Evolutionary conservation across 2,888 invertebrate genomes (phyloP).

Genomic region (Ferrisia virgata): DNA sequence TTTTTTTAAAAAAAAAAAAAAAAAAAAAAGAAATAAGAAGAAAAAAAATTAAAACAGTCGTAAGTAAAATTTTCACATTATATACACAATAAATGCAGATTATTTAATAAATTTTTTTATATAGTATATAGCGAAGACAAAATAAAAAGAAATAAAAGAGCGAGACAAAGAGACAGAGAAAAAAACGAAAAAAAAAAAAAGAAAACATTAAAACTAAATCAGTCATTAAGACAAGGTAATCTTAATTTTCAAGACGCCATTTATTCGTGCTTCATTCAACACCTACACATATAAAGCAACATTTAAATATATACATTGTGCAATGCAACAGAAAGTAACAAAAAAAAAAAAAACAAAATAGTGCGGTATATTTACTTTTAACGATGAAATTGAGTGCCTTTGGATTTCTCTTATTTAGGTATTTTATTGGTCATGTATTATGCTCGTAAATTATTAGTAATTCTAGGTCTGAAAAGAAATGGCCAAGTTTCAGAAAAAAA

Average conservation of each 20-base stretch:
- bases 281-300: constrained; percentile 35
- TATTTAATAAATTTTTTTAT: not conserved
- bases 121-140: not conserved
- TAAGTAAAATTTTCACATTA: not conserved
- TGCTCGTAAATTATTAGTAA: constrained; percentile 27
- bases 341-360: not conserved
- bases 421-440: constrained; percentile 16
- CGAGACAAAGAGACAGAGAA: not conserved
- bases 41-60: constrained; percentile 8
- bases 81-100: constrained; percentile 23
- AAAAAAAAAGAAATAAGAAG: not conserved
- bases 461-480: constrained; percentile 21
- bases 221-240: constrained; percentile 28
- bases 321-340: not conserved
- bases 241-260: constrained; percentile 23
- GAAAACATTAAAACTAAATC: constrained; percentile 11
- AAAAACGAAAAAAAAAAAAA: not conserved
- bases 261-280: constrained; percentile 37
- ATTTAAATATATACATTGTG: constrained; percentile 20
- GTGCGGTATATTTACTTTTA: constrained; percentile 20
- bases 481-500: not conserved
- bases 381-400: constrained; percentile 1
- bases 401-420: not conserved
- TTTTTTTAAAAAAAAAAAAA: too few relatives aligned
- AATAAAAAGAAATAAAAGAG: not conserved